Conservation (phyloP, 2,113 vertebrate genomes). For the Noturus placidus region DNA sequence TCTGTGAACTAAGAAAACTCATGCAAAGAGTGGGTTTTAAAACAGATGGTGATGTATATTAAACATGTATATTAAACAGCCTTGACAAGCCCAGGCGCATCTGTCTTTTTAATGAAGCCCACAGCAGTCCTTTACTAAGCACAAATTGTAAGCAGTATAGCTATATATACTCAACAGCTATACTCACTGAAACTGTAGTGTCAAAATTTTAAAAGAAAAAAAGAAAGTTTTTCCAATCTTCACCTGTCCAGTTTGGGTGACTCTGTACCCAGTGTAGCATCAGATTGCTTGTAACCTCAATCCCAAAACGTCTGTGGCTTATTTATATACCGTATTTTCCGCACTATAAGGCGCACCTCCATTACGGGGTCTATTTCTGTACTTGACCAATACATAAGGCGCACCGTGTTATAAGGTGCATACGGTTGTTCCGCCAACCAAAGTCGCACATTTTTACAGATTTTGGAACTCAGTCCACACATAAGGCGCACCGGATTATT, state of each 20-base stretch:
- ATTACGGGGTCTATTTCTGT: too few species aligned
- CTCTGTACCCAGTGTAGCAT: background rate
- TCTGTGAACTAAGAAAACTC: conserved; percentile 27
- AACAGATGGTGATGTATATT: conserved; percentile 58
- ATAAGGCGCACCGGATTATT: too few species aligned
- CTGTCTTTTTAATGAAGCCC: conserved; percentile 27
- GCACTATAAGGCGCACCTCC: too few species aligned
- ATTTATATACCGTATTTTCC: too few species aligned
- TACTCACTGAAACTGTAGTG: background rate
- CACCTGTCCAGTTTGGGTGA: background rate
- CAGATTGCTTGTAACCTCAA: background rate
- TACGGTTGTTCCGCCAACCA: too few species aligned
- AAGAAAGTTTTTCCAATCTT: background rate
- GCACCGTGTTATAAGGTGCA: too few species aligned
- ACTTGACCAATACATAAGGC: too few species aligned
- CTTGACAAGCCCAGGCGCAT: conserved; percentile 22
- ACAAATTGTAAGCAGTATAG: background rate
- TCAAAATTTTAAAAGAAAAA: too few species aligned
- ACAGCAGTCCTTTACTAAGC: conserved; percentile 1
- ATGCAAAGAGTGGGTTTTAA: conserved; percentile 35
- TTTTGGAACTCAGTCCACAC: too few species aligned
- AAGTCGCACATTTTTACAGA: too few species aligned
- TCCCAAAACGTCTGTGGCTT: too few species aligned
- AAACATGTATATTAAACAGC: conserved; percentile 35
- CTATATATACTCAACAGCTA: background rate